A percentile compares a stretch with the other conserved stretches of the same genome.
phyloP scores from a whole-genome alignment of 2,113 vertebrate species.

The Callipepla squamata region DNA sequence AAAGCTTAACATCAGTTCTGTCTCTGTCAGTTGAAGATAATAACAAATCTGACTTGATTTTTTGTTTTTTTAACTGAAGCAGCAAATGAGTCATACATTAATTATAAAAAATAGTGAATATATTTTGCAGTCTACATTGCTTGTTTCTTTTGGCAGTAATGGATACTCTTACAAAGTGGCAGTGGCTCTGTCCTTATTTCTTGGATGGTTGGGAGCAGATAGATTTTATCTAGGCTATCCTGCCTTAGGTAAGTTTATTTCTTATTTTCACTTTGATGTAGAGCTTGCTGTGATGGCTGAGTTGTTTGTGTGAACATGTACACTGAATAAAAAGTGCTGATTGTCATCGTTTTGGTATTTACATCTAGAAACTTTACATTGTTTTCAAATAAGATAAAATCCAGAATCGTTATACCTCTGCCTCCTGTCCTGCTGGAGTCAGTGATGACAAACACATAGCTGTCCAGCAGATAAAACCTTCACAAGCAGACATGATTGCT shows the following conservation, averaged over 20 bases:
- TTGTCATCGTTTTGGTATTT: neutral
- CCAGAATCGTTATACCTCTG: neutral
- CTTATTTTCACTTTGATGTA: neutral
- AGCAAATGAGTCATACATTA: slow-evolving; percentile 53
- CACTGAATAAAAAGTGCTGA: neutral
- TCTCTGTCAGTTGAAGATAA: slow-evolving; percentile 37
- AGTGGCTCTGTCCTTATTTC: slow-evolving; percentile 94
- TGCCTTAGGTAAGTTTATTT: slow-evolving; percentile 87
- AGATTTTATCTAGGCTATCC: slow-evolving; percentile 98
- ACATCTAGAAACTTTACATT: neutral
- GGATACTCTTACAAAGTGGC: slow-evolving; percentile 97
- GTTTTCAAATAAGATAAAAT: slow-evolving; percentile 11
- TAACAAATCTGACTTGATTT: slow-evolving; percentile 1
- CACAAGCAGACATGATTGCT: neutral
- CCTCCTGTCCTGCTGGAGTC: neutral
- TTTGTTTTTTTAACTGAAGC: neutral
- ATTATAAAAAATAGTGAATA: slow-evolving; percentile 35
- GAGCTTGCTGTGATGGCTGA: neutral
- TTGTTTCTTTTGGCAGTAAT: slow-evolving; percentile 81
- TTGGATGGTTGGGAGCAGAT: slow-evolving; percentile 97
- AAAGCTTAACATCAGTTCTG: slow-evolving; percentile 26
- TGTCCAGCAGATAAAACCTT: slow-evolving; percentile 19
- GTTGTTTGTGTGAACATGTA: neutral
- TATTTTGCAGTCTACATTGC: slow-evolving; percentile 39
- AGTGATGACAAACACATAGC: neutral